Base-by-base conservation (phyloP, 2,797 vertebrate species). In the Craterocephalus amniculus region DNA sequence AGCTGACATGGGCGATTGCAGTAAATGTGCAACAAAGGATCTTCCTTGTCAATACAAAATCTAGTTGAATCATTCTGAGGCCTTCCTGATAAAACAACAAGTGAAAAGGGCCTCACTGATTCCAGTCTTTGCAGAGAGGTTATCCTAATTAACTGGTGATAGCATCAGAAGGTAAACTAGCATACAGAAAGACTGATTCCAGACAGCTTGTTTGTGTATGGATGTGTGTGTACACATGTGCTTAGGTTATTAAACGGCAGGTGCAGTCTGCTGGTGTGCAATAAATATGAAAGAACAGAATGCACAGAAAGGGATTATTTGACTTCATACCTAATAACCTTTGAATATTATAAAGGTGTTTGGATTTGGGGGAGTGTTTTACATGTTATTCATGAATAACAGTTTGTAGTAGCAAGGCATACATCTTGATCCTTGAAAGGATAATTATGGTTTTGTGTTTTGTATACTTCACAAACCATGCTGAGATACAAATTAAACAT, bases 381-480 rank as follows among this genome's bases (percentile, higher is more conserved):
- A 27, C 27, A 63, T 72, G 78, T 70, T 70, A 70, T 78, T 72
- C 49, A 80, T 76, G 70, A 76, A 40, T 67, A 76, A 40, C 54
- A 68, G 40, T 56, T 54, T 55, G 74, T 32, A 27, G 38, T 36
- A 36, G 27, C 32, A 22, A 11, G 7, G 57, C 67, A 72, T 61
- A 54, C 52, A 74, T 48, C 9, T 31, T 56, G 63, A 74, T 73
- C 29, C 14, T 27, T 29, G 51, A 52, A 52, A 72, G 51, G 26
- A 55, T 27, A 74, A 70, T 58, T 73, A 70, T 58, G 48, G 6
- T 36, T 36, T 60, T 58, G 63, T 70, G 27, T 59, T 70, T 43
- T 67, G 56, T 59, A 73, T 69, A 65, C 36, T 67, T 62, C 20
- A 49, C 29, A 13, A 54, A 48, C 16, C 73, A 59, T 29, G 34